phyloP scores from a whole-genome alignment of 2,797 vertebrate genomes.

The Tenualosa ilisha region DNA sequence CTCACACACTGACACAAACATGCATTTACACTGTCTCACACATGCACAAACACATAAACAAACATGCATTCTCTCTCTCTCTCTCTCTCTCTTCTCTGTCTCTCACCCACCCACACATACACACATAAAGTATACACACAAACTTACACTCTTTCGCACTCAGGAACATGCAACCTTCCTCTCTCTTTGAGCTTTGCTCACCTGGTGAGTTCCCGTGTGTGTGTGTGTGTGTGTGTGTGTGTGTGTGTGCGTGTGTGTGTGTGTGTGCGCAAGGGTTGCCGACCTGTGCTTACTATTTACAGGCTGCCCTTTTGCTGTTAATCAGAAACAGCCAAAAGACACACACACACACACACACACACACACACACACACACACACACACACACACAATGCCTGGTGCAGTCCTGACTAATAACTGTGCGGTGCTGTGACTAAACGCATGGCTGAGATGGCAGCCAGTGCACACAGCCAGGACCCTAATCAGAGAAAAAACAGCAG shows the following conservation, averaged over 20 bases:
- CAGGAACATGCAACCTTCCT: too few relatives aligned
- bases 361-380: slow-evolving; percentile 9
- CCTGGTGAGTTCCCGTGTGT: neutral
- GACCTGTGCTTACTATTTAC: neutral
- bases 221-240: neutral
- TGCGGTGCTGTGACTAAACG: neutral
- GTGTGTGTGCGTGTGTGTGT: neutral
- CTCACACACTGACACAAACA: neutral
- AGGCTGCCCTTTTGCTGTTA: neutral
- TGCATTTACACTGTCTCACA: too few relatives aligned
- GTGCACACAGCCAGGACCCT: neutral
- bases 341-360: slow-evolving; percentile 14
- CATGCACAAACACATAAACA: too few relatives aligned
- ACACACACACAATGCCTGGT: slow-evolving; percentile 1
- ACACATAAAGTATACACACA: too few relatives aligned
- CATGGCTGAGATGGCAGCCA: slow-evolving; percentile 8
- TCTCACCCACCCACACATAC: too few relatives aligned
- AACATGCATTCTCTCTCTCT: neutral
- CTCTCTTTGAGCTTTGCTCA: too few relatives aligned
- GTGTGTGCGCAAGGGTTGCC: neutral
- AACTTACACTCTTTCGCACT: too few relatives aligned
- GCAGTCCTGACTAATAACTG: neutral
- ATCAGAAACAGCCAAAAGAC: neutral
- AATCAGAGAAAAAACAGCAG: slow-evolving; percentile 5
- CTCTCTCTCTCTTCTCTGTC: too few relatives aligned